Conservation (phyloP, 2,797 vertebrate genomes). For the Melanotaenia parkinsoni region DNA sequence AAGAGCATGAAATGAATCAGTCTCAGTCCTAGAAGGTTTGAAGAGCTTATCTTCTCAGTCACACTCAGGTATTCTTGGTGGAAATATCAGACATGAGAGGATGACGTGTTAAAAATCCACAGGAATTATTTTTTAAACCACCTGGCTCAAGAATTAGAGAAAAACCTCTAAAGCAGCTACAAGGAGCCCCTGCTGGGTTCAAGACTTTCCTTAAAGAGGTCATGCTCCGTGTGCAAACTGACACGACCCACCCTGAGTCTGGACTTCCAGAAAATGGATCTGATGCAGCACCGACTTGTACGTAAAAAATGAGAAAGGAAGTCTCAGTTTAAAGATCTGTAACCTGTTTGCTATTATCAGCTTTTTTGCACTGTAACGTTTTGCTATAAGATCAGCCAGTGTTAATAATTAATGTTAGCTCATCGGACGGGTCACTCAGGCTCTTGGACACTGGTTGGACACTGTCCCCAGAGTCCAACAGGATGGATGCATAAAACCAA, state of each 20-base stretch:
- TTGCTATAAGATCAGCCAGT: too few species aligned
- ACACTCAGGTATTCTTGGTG: constrained; percentile 16
- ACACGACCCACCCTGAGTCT: constrained; percentile 34
- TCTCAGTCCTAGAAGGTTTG: constrained; percentile 27
- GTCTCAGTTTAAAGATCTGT: too few species aligned
- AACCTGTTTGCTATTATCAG: too few species aligned
- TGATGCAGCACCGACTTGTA: too few species aligned
- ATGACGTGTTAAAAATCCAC: constrained; percentile 36
- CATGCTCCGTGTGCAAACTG: constrained; percentile 31
- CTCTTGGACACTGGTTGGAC: background rate
- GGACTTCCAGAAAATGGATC: background rate
- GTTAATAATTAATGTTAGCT: background rate
- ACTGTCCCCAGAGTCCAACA: background rate
- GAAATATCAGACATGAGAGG: constrained; percentile 28
- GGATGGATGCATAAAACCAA: background rate
- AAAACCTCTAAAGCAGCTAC: constrained; percentile 25
- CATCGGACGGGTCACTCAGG: background rate
- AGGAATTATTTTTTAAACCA: constrained; percentile 44
- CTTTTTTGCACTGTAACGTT: background rate
- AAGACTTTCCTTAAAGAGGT: constrained; percentile 39
- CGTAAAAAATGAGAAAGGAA: too few species aligned
- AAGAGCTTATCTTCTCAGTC: constrained; percentile 26
- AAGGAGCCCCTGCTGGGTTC: constrained; percentile 39
- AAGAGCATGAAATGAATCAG: constrained; percentile 11
- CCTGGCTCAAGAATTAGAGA: constrained; percentile 25